Conservation (phyloP, 2,888 invertebrate genomes). For the Junonia oenone region DNA sequence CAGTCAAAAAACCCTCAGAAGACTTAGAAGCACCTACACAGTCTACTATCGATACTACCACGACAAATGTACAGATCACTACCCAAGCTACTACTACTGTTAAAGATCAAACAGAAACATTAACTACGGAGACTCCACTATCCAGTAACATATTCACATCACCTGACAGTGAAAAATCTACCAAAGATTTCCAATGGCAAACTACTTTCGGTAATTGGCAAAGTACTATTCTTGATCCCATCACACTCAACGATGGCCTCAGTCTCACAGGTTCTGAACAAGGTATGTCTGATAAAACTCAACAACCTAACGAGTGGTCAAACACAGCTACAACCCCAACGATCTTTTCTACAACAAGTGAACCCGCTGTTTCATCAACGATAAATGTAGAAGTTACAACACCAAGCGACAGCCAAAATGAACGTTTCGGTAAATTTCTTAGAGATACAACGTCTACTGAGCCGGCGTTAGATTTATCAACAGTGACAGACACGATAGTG, state of each 20-base stretch:
- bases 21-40: constrained; percentile 65
- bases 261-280: constrained; percentile 56
- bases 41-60: constrained; percentile 48
- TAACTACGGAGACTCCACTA: constrained; percentile 47
- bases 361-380: constrained; percentile 55
- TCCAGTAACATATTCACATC: constrained; percentile 57
- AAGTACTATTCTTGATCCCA: constrained; percentile 84
- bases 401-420: constrained; percentile 42
- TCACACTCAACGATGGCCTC: constrained; percentile 84
- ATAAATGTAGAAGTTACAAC: constrained; percentile 48
- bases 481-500: constrained; percentile 83
- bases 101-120: constrained; percentile 44
- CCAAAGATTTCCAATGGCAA: constrained; percentile 70
- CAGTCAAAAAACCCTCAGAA: constrained; percentile 56
- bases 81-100: constrained; percentile 48
- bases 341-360: constrained; percentile 45
- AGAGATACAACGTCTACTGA: constrained; percentile 62
- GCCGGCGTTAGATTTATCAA: constrained; percentile 80
- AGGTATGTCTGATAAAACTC: constrained; percentile 39
- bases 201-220: constrained; percentile 79
- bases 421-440: constrained; percentile 55
- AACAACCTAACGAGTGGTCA: constrained; percentile 50
- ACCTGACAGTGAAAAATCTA: constrained; percentile 63
- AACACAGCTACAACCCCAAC: constrained; percentile 50
- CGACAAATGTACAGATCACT: constrained; percentile 42